Conservation (phyloP, 2,797 vertebrate genomes). For the Lycodopsis pacificus region DNA sequence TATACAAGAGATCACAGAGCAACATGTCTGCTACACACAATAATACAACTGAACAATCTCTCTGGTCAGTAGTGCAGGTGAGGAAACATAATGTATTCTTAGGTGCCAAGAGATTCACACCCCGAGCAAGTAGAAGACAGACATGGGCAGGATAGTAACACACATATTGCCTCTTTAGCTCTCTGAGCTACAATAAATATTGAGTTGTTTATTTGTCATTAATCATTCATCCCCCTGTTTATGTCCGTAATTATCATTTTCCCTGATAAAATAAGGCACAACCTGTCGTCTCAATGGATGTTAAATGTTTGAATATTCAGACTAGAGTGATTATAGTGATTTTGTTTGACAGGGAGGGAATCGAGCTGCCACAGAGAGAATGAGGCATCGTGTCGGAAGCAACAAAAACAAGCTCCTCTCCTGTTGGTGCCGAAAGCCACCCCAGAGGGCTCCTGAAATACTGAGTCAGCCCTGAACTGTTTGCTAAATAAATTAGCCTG, state of each 20-base stretch:
- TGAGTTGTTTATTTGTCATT: background rate
- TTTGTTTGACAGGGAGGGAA: slow-evolving; percentile 59
- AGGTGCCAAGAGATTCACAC: background rate
- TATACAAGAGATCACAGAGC: background rate
- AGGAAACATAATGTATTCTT: background rate
- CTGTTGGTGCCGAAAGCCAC: slow-evolving; percentile 41
- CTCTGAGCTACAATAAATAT: background rate
- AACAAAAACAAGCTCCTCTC: slow-evolving; percentile 52
- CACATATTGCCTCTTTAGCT: background rate
- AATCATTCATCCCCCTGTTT: background rate
- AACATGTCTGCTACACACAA: background rate
- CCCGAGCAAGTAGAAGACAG: background rate
- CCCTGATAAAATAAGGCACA: slow-evolving; percentile 5
- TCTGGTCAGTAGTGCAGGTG: background rate
- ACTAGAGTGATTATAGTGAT: slow-evolving; percentile 40
- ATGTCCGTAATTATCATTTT: slow-evolving; percentile 3
- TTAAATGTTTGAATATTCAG: slow-evolving; percentile 26
- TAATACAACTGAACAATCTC: background rate
- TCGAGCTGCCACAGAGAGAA: slow-evolving; percentile 47
- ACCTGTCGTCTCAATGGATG: slow-evolving; percentile 5
- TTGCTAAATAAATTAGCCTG: slow-evolving; percentile 48
- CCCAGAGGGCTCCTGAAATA: slow-evolving; percentile 40
- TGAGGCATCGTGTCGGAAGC: slow-evolving; percentile 30
- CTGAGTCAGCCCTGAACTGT: slow-evolving; percentile 53
- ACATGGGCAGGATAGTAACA: background rate